Evolutionary conservation across 2,797 vertebrate genomes (phyloP), one percentile per base, ranked within the genome.

Genomic region (Molossus molossus): DNA sequence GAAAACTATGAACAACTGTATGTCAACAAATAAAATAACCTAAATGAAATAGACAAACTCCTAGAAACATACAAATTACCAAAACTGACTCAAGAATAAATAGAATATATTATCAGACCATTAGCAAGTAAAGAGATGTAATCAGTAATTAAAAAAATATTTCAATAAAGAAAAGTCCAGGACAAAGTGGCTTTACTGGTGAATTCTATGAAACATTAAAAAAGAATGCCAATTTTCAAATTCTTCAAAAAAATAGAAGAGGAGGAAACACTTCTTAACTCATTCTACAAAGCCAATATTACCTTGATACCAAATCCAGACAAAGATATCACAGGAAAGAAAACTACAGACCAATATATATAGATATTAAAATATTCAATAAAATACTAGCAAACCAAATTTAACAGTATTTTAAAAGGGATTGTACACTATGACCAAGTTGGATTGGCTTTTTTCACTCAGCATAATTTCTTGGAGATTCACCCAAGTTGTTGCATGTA

Each of bases 181-280:
- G 53, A 69, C 25, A 69, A 80, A 40, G 77, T 58, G 37, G 62
- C 8, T 87, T 88, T 45, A 67, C 18, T 14, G 37, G 8, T 89
- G 60, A 40, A 77, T 89, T 77, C 73, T 90, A 18, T 90, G 76
- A 90, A 48, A 69, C 64, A 70, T 40, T 60, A 27, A 81, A 81
- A 29, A 69, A 27, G 29, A 90, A 58, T 60, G 70, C 37, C 6
- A 48, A 48, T 50, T 37, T 37, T 90, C 37, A 67, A 80, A 77
- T 11, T 55, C n/a, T 80, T 90, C 27, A 0, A 81, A 72, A 58
- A 70, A 58, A 70, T n/a, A 81, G 29, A n/a, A 33, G 37, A 45
- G 33, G 48, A 29, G 15, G 58, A 72, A 62, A 21, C 45, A 65
- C 45, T 64, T 87, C 10, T 23, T 79, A 55, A 67, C 5, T 79